Conservation (phyloP, 2,797 vertebrate species). For the Micropoecilia bifurca region DNA sequence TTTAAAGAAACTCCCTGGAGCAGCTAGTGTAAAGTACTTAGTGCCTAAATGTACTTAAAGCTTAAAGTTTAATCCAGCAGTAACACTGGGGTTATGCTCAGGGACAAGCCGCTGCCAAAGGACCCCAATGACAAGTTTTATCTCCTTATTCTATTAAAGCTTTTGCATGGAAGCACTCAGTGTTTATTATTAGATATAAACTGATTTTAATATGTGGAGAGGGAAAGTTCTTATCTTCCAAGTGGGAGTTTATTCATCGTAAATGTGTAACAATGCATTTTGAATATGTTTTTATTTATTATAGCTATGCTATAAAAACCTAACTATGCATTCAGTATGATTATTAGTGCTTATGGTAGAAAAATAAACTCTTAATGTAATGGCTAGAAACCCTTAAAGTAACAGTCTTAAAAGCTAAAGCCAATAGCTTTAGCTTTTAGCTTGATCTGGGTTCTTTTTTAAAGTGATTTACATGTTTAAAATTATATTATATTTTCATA, state of each 20-base stretch:
- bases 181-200: conserved; percentile 17
- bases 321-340: neutral
- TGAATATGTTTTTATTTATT: neutral
- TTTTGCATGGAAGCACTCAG: neutral
- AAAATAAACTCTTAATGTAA: neutral
- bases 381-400: neutral
- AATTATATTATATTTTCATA: neutral
- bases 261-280: neutral
- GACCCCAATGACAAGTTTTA: conserved; percentile 45
- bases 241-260: neutral
- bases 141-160: conserved; percentile 11
- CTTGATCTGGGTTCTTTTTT: neutral
- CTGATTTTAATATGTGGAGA: neutral
- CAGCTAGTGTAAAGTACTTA: conserved; percentile 56
- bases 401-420: neutral
- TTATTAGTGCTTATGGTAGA: neutral
- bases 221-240: neutral
- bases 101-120: conserved; percentile 44
- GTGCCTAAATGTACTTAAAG: conserved; percentile 61
- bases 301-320: neutral
- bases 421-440: neutral
- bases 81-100: conserved; percentile 40
- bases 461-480: neutral
- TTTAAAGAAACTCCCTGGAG: conserved; percentile 56
- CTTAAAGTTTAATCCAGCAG: conserved; percentile 58